A percentile compares a stretch with the other conserved stretches of the same genome.
phyloP scores from a whole-genome alignment of 2,113 vertebrate genomes.

The Crotalus horridus region DNA sequence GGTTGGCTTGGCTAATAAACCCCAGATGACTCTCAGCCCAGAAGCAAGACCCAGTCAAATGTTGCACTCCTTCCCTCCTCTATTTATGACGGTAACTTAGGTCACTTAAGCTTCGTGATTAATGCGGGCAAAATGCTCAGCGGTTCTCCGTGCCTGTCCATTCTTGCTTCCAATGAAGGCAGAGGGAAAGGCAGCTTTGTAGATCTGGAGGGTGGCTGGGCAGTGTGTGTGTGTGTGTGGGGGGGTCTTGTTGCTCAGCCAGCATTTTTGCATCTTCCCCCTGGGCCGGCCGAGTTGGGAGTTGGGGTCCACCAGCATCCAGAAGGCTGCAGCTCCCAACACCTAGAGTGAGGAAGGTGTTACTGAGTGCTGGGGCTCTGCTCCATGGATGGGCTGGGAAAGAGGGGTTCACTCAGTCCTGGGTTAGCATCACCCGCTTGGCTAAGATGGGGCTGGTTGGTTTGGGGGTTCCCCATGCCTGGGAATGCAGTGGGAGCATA shows the following conservation, averaged over 20 bases:
- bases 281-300: background rate
- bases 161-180: background rate
- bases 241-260: no score
- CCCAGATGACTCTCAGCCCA: background rate
- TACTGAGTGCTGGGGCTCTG: background rate
- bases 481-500: background rate
- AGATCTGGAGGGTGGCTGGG: background rate
- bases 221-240: background rate
- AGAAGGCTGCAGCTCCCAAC: background rate
- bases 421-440: background rate
- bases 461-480: background rate
- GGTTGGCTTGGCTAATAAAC: background rate
- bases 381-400: background rate
- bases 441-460: background rate
- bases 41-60: no score
- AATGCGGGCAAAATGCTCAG: background rate
- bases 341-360: background rate
- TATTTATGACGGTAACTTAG: background rate
- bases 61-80: no score
- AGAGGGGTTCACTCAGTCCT: background rate
- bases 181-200: background rate
- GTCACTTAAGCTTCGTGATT: background rate
- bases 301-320: background rate
- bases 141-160: background rate
- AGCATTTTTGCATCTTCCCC: background rate